Percentiles rank a stretch among this genome's conserved stretches.
These are phyloP conservation scores for Mamestra brassicae DNA, from an alignment of 2,888 invertebrate genomes.

Conservation along the genomic window DNA sequence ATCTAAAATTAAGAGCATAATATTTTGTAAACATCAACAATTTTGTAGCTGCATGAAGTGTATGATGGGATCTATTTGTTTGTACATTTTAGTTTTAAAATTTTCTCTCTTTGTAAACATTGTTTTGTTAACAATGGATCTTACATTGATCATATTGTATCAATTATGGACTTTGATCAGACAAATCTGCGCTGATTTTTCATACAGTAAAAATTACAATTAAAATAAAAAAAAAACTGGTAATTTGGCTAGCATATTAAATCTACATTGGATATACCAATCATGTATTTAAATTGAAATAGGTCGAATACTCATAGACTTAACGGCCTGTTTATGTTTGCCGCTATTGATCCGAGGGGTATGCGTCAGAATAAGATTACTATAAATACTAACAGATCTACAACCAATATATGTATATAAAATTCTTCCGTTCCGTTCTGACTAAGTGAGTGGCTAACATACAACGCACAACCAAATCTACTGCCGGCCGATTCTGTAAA, in stretches of 20 bases:
- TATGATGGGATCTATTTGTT: conserved; percentile 88
- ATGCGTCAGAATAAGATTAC: neutral
- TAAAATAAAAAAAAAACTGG: conserved; percentile 19
- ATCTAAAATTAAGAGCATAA: conserved; percentile 79
- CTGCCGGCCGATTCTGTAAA: no score
- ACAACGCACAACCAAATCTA: no score
- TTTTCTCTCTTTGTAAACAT: conserved; percentile 31
- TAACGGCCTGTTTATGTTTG: conserved; percentile 17
- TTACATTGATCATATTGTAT: conserved; percentile 5
- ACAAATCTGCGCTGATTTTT: conserved; percentile 43
- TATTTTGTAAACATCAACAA: conserved; percentile 79
- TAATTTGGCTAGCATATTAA: conserved; percentile 37
- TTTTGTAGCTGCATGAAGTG: conserved; percentile 80
- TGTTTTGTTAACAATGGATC: conserved; percentile 10
- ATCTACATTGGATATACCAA: conserved; percentile 56
- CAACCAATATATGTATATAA: no score
- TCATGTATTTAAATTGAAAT: conserved; percentile 45
- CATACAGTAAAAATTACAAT: conserved; percentile 21
- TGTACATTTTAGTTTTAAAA: conserved; percentile 74
- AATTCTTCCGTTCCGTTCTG: no score
- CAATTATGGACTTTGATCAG: conserved; percentile 59
- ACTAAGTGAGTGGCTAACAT: no score
- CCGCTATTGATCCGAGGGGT: neutral
- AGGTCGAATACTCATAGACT: conserved; percentile 48
- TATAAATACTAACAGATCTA: neutral